Conservation (phyloP, 2,113 vertebrate species). For the Osmerus eperlanus region DNA sequence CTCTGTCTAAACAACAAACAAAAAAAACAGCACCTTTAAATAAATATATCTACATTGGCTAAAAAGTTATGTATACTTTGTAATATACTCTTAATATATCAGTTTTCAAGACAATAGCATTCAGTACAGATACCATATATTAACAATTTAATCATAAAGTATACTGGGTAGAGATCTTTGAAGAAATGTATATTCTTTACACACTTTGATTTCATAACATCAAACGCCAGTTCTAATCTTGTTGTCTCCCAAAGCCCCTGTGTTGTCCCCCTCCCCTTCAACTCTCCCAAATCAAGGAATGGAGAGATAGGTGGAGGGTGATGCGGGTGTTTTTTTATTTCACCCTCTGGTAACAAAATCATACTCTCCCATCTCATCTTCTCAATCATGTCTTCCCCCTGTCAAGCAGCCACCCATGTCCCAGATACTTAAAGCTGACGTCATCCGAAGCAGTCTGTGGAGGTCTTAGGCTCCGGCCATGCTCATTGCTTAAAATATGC, state of each 20-base stretch:
- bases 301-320: not conserved
- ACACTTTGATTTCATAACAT: not conserved
- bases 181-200: not conserved
- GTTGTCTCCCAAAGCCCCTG: not conserved
- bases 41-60: too few relatives aligned
- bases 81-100: too few relatives aligned
- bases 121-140: too few relatives aligned
- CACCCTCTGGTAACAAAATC: conserved; percentile 11
- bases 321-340: conserved; percentile 20
- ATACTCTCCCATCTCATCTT: conserved; percentile 27
- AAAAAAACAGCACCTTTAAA: not conserved
- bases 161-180: not conserved
- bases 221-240: not conserved
- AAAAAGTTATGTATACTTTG: too few relatives aligned
- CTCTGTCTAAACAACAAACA: not conserved
- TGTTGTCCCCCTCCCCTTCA: not conserved
- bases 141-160: too few relatives aligned
- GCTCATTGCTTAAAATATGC: not conserved
- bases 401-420: conserved; percentile 31
- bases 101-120: too few relatives aligned
- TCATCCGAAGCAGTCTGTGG: conserved; percentile 1
- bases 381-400: conserved; percentile 39
- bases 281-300: not conserved
- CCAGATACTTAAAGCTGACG: conserved; percentile 37
- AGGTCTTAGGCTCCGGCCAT: not conserved